Evolutionary conservation across 2,888 invertebrate genomes (phyloP).

Genomic region (Thymelicus acteon): DNA sequence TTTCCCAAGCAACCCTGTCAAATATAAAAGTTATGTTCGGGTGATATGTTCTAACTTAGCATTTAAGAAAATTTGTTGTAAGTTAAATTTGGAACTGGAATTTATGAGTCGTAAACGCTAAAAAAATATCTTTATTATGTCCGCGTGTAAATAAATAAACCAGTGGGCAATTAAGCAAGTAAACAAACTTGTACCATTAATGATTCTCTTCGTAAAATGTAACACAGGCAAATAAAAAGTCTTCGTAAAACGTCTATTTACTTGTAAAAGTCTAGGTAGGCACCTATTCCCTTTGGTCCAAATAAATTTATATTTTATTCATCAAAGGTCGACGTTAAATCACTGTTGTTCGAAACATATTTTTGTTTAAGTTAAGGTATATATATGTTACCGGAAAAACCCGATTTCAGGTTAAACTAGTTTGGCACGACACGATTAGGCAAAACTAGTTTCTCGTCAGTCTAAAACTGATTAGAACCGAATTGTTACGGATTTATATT

Average conservation of each 20-base stretch:
- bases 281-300: slow-evolving; percentile 15
- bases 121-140: too few relatives aligned
- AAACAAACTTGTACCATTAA: too few relatives aligned
- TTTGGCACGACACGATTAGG: too few relatives aligned
- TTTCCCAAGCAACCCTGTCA: too few relatives aligned
- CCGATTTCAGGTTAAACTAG: too few relatives aligned
- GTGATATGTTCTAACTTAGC: slow-evolving; percentile 13
- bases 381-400: too few relatives aligned
- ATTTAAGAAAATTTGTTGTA: slow-evolving; percentile 3
- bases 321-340: slow-evolving; percentile 24
- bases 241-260: slow-evolving; percentile 5
- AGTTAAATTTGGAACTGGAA: neutral
- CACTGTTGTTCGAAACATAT: slow-evolving; percentile 45
- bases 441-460: too few relatives aligned
- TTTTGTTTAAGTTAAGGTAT: slow-evolving; percentile 43
- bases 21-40: too few relatives aligned
- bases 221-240: neutral
- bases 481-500: too few relatives aligned
- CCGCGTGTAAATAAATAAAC: neutral
- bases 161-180: too few relatives aligned
- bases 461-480: too few relatives aligned
- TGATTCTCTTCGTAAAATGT: neutral
- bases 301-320: slow-evolving; percentile 24
- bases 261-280: neutral
- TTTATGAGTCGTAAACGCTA: neutral